A percentile compares a stretch with the other conserved stretches of the same genome.
These are phyloP conservation scores for Caloenas nicobarica DNA, from an alignment of 2,113 vertebrate genomes.

Conservation along the genomic window DNA sequence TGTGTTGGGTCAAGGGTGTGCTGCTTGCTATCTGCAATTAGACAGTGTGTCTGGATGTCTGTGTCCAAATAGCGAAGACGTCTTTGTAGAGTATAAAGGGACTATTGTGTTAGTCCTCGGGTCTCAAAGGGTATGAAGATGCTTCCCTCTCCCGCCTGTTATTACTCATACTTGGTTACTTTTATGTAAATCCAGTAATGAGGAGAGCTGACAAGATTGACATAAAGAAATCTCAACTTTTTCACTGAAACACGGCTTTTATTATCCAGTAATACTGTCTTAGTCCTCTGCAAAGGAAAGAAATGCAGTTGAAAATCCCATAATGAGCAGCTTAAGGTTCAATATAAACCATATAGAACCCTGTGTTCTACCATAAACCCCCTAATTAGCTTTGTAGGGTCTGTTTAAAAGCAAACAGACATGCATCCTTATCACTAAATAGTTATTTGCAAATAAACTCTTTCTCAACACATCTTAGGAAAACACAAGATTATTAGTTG, in stretches of 20 bases:
- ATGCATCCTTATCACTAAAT: slow-evolving; percentile 24
- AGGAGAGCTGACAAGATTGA: slow-evolving; percentile 40
- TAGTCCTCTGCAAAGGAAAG: slow-evolving; percentile 12
- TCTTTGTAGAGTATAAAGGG: slow-evolving; percentile 49
- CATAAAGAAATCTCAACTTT: slow-evolving; percentile 43
- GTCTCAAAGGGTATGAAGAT: slow-evolving; percentile 14
- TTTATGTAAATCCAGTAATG: slow-evolving; percentile 52
- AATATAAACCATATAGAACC: background rate
- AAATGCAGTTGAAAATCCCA: slow-evolving; percentile 17
- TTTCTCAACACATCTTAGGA: slow-evolving; percentile 46
- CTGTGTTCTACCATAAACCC: background rate
- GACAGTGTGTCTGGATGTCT: slow-evolving; percentile 23
- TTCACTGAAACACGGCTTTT: slow-evolving; percentile 26
- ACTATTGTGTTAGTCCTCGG: slow-evolving; percentile 32
- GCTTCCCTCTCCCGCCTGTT: background rate
- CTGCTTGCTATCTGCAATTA: slow-evolving; percentile 50
- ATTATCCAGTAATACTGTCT: background rate
- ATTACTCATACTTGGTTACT: slow-evolving; percentile 44
- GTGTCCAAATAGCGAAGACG: background rate
- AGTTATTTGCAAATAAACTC: slow-evolving; percentile 34
- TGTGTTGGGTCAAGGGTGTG: slow-evolving; percentile 44
- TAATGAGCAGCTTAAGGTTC: slow-evolving; percentile 38
- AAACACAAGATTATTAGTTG: slow-evolving; percentile 45
- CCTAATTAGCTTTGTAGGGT: slow-evolving; percentile 25
- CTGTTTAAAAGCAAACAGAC: slow-evolving; percentile 46